Base-by-base conservation (phyloP, 2,888 invertebrate species). In the Isoperla grammatica region DNA sequence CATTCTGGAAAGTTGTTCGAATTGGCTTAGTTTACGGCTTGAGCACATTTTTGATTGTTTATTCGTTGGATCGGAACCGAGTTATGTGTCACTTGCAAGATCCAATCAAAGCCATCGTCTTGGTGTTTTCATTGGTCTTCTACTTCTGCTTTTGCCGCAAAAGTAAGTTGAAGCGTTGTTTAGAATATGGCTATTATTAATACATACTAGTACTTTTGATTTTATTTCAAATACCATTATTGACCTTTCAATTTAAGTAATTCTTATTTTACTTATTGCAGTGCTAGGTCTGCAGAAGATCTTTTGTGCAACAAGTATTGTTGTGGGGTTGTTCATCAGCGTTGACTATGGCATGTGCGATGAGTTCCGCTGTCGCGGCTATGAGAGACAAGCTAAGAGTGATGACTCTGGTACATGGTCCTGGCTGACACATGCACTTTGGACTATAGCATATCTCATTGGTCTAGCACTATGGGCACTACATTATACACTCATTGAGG, bases 11-110 rank as follows among this genome's bases (percentile, higher is more conserved):
- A 22, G 65, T 79, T 39, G 57, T 75, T 29, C 74, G 77, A 67
- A 71, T 78, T 61, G 74, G 78, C 60, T 66, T 73, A 5, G 62
- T 77, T 13, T 78, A 78, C 65, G 76, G 76, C 9, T 63, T 75
- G 11, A 72, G 77, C 61, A 76, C 75, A n/a, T 74, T 79, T 64
- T 71, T 78, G 54, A 71, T 78, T 42, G 73, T 77, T n/a, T 77
- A 78, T 64, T 74, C 79, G 2, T 67, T 78, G 63, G 81, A 81
- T 66, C 72, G 76, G 60, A 77, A 79, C 64, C 71, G 80, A 65
- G 82, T 83, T 4, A 72, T 81, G 55, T 83, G 83, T 64, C 82
- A 83, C 68, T 71, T 82, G 42, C 82, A 82, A 68, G 82, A 82
- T 70, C 82, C 83, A 1, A 77, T 82, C 42, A 81, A 82, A 68